Base-by-base conservation (phyloP, 2,797 vertebrate genomes). In the Steatocranus sp. region DNA sequence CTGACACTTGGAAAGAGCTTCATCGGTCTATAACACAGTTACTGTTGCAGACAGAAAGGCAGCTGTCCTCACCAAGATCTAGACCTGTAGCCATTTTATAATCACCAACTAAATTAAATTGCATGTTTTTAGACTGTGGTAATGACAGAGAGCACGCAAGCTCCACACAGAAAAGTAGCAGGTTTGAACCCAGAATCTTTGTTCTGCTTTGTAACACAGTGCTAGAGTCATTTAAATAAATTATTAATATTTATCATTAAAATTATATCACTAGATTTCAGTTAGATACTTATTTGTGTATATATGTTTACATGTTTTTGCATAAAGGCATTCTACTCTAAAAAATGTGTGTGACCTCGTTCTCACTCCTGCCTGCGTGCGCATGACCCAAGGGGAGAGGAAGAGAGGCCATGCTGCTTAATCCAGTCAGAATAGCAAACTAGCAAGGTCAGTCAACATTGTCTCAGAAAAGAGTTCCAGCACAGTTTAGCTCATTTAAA, bases 331-430 rank as follows among this genome's bases (percentile, higher is more conserved):
- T 73, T 27, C 17, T 73, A n/a, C 0, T 46, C 41, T 48, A 70
- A 48, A 48, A 48, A 43, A 2, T 17, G 20, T 30, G 43, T 32
- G 17, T 12, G 17, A 11, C 43, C 66, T 70, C 0, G 0, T 70
- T 70, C 15, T 70, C 23, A 27, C 66, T 46, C 66, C 23, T 70
- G 15, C 66, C 27, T 70, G 23, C 10, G 0, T 70, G 15, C 1
- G 17, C 41, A 18, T 46, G 66, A 18, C 9, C 9, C 66, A 46
- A 27, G 14, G 23, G 66, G 38, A 70, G 9, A 70, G 23, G 23
- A 46, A 48, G 38, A 46, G 15, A 46, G 23, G 41, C 0, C 23
- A 12, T 46, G 23, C 38, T 43, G 20, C 23, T 43, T 43, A 43
- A 43, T 27, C 41, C 41, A 70, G 6, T 70, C 4, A 43, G 4